A percentile compares a stretch with the other conserved stretches of the same genome.
These are phyloP conservation scores for Poecilus cupreus DNA, from an alignment of 2,888 invertebrate species.

Conservation along the genomic window DNA sequence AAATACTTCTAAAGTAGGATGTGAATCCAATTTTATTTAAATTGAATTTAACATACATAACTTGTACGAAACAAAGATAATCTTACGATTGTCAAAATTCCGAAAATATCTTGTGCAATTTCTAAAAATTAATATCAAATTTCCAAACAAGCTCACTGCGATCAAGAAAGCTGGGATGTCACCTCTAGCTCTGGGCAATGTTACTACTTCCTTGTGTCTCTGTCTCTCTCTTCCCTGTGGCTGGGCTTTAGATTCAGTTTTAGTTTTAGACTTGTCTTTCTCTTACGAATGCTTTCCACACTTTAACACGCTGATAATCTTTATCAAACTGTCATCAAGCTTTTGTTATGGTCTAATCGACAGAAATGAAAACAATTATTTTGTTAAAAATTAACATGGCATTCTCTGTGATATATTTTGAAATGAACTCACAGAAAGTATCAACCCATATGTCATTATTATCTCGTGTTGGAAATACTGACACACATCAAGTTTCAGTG, in stretches of 20 bases:
- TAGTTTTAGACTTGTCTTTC: conserved; percentile 49
- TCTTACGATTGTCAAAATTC: conserved; percentile 1
- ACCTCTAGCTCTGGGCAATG: conserved; percentile 55
- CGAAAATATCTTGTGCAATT: neutral
- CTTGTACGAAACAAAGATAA: neutral
- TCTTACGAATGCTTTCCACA: conserved; percentile 42
- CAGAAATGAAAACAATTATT: conserved; percentile 31
- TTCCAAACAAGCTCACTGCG: conserved; percentile 50
- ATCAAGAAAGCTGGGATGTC: conserved; percentile 46
- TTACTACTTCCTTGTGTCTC: conserved; percentile 58
- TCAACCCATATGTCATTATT: conserved; percentile 10
- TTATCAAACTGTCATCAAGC: neutral
- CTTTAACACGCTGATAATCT: neutral
- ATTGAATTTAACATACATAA: too few species aligned
- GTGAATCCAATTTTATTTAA: too few species aligned
- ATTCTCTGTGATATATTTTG: neutral
- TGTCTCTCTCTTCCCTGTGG: conserved; percentile 61
- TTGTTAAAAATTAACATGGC: neutral
- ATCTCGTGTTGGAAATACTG: conserved; percentile 4
- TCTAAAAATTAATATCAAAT: neutral
- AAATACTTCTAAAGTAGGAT: too few species aligned
- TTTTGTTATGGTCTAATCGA: conserved; percentile 37
- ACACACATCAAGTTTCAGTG: neutral
- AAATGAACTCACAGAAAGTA: neutral
- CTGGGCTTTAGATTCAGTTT: conserved; percentile 54